Evolutionary conservation across 92 coral and sea anemone species (phyloP), one percentile per base, ranked within the genome.

Genomic region (Galaxea fascicularis): DNA sequence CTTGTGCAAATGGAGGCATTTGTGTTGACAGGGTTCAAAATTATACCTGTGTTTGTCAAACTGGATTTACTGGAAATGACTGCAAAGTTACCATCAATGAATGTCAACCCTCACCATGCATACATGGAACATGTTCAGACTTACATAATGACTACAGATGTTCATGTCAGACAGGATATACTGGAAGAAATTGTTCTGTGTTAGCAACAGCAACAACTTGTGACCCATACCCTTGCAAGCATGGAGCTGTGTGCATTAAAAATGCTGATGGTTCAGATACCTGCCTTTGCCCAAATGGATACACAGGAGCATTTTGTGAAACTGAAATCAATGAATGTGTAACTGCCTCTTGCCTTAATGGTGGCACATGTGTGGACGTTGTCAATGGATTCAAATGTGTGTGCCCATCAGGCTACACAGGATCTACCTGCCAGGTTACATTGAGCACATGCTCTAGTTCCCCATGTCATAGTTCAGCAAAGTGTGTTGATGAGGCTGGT

Each of bases 281-380:
- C 57, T 97, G 99, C 56, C 31, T 67, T 22, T 97, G 99, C 68
- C 69, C 88, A 10, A 87, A 89, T 7, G 99, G 99, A 0, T 97
- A 91, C 85, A 85, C 97, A 30, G 99, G 99, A 1, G 92, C 90
- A 26, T 89, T 82, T 76, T 97, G 99, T 73, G 94, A 93, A 76
- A 88, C 95, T 28, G 95, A 97, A 52, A 88, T 97, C 65, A 93
- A 97, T 41, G 99, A 97, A 74, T 97, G 99, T 82, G 65, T 89
- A 28, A 82, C 84, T 1, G 88, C 98, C n/a, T 90, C 98, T 0
- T 97, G 99, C 77, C 76, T 47, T 53, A 92, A 94, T 68, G 89
- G 92, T 13, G 97, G 87, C 4, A 75, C 88, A 7, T 97, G 99
- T 77, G 89, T 97, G 58, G 99, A 97, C 86, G 86, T 86, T 76